Conservation (phyloP, 64 coral and sea anemone genomes). For the Montipora efflorescens region DNA sequence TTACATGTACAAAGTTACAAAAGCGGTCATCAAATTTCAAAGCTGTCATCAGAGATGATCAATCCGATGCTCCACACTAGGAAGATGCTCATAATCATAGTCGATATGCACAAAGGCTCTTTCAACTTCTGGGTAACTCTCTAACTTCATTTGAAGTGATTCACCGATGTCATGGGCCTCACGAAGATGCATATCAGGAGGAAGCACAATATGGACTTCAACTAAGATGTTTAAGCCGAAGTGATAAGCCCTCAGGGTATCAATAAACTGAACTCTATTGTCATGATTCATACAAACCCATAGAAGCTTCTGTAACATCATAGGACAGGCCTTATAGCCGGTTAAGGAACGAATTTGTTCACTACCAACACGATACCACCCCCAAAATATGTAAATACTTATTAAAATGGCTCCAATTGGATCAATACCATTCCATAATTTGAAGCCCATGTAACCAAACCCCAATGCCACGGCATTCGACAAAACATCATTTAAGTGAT, state of each 20-base stretch:
- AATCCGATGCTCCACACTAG: constrained; percentile 74
- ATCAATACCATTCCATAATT: constrained; percentile 90
- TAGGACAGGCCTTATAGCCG: constrained; percentile 84
- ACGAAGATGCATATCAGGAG: constrained; percentile 72
- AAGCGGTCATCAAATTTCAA: neutral
- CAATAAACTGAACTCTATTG: constrained; percentile 87
- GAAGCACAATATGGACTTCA: constrained; percentile 96
- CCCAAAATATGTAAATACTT: constrained; percentile 90
- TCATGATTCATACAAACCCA: constrained; percentile 93
- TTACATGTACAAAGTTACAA: too few species aligned
- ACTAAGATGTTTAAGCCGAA: constrained; percentile 94
- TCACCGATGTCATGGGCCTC: constrained; percentile 99
- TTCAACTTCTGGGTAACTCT: constrained; percentile 87
- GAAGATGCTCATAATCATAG: constrained; percentile 95
- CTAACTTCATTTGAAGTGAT: constrained; percentile 90
- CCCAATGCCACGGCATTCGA: constrained; percentile 89
- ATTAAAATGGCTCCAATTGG: constrained; percentile 95
- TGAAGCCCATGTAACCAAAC: constrained; percentile 92
- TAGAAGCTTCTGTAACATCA: constrained; percentile 77
- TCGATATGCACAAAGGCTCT: constrained; percentile 99
- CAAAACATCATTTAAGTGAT: constrained; percentile 94
- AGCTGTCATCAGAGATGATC: neutral
- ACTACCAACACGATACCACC: constrained; percentile 84
- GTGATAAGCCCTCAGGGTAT: constrained; percentile 94
- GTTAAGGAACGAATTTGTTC: constrained; percentile 82